Evolutionary conservation across 2,797 vertebrate genomes (phyloP).

Genomic region (Lithobates pipiens): DNA sequence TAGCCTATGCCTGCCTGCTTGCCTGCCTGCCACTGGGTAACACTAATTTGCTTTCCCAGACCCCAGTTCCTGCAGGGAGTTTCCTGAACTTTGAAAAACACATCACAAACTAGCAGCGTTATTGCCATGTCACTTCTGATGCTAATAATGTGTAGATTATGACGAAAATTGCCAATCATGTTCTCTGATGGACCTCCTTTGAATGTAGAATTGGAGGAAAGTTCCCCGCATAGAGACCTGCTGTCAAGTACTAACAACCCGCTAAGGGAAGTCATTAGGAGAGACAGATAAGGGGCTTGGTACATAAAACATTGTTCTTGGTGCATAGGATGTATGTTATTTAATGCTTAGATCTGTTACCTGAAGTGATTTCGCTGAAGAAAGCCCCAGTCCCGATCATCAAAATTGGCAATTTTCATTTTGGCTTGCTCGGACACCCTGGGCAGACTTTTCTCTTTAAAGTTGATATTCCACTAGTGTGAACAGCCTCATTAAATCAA

Average conservation of each 20-base stretch:
- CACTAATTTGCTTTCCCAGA: conserved; percentile 75
- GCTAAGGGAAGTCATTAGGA: conserved; percentile 99
- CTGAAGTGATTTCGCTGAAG: conserved; percentile 83
- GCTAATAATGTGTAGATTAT: conserved; percentile 99
- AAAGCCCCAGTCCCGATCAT: conserved; percentile 83
- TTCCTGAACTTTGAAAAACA: conserved; percentile 90
- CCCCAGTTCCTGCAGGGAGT: conserved; percentile 84
- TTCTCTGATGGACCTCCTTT: conserved; percentile 98
- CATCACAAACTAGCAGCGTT: conserved; percentile 87
- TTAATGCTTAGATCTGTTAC: conserved; percentile 89
- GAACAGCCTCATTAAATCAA: conserved; percentile 94
- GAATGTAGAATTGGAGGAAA: conserved; percentile 95
- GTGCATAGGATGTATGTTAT: conserved; percentile 90
- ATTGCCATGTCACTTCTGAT: conserved; percentile 97
- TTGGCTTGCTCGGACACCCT: conserved; percentile 84
- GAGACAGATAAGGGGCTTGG: conserved; percentile 96
- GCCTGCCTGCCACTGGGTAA: conserved; percentile 75
- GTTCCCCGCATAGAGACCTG: conserved; percentile 97
- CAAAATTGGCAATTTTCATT: conserved; percentile 87
- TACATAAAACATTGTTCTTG: conserved; percentile 96
- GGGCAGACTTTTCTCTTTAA: conserved; percentile 86
- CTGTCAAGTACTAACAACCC: conserved; percentile 99
- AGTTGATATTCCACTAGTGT: conserved; percentile 87
- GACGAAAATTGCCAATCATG: conserved; percentile 99
- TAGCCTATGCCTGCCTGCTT: conserved; percentile 38